Evolutionary conservation across 2,113 vertebrate genomes (phyloP).

Genomic region (Otis tarda): DNA sequence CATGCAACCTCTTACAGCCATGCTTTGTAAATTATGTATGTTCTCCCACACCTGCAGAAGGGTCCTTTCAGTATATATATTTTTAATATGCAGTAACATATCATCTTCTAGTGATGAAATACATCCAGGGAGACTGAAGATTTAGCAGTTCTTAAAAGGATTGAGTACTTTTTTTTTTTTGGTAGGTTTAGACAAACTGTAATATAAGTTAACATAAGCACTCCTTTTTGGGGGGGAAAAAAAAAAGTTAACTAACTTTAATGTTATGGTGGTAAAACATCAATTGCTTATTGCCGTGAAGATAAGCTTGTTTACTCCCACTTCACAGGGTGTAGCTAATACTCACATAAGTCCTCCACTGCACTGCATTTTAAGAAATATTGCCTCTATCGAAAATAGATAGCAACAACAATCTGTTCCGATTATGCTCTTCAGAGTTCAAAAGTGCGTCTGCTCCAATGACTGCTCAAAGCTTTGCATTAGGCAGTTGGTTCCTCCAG

Average conservation of each 20-base stretch:
- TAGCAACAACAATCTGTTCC: neutral
- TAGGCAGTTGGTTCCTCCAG: neutral
- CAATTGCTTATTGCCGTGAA: neutral
- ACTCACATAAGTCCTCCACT: neutral
- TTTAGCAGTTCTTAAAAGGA: neutral
- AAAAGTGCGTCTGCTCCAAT: neutral
- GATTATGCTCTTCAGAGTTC: neutral
- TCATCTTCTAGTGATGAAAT: neutral
- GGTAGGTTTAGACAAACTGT: neutral
- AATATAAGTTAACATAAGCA: neutral
- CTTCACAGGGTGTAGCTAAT: neutral
- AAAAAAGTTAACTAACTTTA: neutral
- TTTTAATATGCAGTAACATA: neutral
- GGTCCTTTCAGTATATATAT: neutral
- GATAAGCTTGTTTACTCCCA: slow-evolving; percentile 2
- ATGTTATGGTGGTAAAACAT: neutral
- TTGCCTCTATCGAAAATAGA: neutral
- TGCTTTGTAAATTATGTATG: neutral
- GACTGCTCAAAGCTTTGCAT: neutral
- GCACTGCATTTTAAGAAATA: neutral
- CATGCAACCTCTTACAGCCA: neutral
- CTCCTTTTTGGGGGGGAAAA: too few relatives aligned
- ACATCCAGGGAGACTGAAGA: neutral
- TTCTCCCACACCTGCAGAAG: neutral
- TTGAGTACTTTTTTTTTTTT: neutral